phyloP scores from a whole-genome alignment of 2,888 invertebrate species.

The Rhingia rostrata region DNA sequence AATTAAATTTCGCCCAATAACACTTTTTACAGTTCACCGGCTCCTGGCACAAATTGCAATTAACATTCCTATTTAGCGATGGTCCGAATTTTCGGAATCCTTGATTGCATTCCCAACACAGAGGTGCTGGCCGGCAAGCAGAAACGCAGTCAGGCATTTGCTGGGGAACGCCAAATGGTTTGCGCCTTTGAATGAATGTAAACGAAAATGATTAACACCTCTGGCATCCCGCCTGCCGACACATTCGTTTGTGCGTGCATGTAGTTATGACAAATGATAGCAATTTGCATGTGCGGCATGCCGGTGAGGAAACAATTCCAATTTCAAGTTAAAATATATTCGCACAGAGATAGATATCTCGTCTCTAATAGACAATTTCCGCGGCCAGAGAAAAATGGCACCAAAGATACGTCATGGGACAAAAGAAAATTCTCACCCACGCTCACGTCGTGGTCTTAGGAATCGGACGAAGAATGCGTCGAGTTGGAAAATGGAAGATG shows the following conservation, averaged over 20 bases:
- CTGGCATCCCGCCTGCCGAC: constrained; percentile 22
- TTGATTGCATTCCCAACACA: constrained; percentile 44
- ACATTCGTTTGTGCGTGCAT: constrained; percentile 59
- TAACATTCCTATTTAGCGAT: constrained; percentile 39
- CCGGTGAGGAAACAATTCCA: constrained; percentile 55
- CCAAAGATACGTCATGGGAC: constrained; percentile 34
- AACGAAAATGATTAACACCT: constrained; percentile 56
- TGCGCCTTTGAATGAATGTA: constrained; percentile 21
- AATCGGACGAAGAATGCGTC: no score
- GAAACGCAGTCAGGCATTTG: no score
- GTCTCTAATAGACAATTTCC: constrained; percentile 71
- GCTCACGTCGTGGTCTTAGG: neutral
- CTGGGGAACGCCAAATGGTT: constrained; percentile 23
- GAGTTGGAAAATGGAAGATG: neutral
- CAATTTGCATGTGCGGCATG: constrained; percentile 59
- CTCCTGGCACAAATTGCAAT: constrained; percentile 54
- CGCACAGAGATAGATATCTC: constrained; percentile 32
- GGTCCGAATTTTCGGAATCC: constrained; percentile 25
- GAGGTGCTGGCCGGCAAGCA: neutral
- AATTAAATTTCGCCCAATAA: constrained; percentile 50
- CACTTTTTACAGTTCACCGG: constrained; percentile 54
- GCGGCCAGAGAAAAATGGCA: constrained; percentile 46
- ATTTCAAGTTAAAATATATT: constrained; percentile 70
- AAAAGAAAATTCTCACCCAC: constrained; percentile 7
- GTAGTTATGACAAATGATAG: constrained; percentile 60